These are phyloP conservation scores for Meloidogyne exigua DNA, from an alignment of 1,140 invertebrate genomes.

Conservation along the genomic window DNA sequence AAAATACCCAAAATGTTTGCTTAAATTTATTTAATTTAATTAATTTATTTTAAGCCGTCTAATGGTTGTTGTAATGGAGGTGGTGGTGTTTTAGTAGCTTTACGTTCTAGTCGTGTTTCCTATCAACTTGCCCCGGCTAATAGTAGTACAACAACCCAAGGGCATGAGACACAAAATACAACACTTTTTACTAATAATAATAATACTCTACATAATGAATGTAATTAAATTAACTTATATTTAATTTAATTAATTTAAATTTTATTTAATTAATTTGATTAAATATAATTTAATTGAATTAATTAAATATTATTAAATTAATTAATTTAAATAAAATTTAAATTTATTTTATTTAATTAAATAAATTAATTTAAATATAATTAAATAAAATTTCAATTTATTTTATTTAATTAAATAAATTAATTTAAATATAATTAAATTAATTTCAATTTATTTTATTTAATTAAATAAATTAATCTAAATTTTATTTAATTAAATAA, in stretches of 20 bases:
- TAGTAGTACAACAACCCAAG: neutral
- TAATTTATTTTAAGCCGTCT: neutral
- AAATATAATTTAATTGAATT: neutral
- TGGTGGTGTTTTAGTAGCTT: neutral
- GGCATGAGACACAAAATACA: neutral
- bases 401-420: constrained; percentile 4
- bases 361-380: neutral
- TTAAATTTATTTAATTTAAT: neutral
- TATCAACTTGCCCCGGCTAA: neutral
- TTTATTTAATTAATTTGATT: neutral
- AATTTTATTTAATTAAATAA: neutral
- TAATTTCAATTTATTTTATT: neutral
- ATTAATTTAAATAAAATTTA: too few relatives aligned
- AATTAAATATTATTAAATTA: neutral
- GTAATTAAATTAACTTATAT: neutral
- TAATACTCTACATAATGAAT: neutral
- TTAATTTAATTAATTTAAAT: neutral
- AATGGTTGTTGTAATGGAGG: neutral
- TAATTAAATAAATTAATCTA: too few relatives aligned
- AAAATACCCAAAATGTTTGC: neutral
- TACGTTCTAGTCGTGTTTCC: neutral
- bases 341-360: too few relatives aligned
- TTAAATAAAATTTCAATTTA: neutral
- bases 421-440: neutral
- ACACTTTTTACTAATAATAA: neutral